phyloP scores from a whole-genome alignment of 2,888 invertebrate genomes.

The Chrysotoxum bicinctum region DNA sequence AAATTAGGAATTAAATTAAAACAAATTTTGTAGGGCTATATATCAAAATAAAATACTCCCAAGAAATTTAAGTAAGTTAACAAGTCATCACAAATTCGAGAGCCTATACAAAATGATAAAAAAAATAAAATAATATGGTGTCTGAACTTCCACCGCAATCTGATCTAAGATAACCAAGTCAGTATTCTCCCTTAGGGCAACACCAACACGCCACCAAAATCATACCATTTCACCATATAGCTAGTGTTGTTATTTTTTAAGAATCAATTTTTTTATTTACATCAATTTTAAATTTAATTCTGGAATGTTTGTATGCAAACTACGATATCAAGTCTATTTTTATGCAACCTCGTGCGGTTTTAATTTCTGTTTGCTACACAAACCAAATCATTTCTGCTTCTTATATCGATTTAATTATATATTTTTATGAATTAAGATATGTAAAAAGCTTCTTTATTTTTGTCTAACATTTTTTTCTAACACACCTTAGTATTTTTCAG shows the following conservation, averaged over 20 bases:
- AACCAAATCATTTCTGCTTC: slow-evolving; percentile 30
- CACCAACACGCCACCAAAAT: background rate
- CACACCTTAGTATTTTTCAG: slow-evolving; percentile 32
- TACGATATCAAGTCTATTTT: slow-evolving; percentile 29
- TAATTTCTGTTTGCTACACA: slow-evolving; percentile 10
- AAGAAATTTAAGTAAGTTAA: no score
- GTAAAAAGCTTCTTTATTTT: slow-evolving; percentile 42
- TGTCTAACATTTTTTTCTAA: slow-evolving; percentile 40
- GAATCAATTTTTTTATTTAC: slow-evolving; percentile 33
- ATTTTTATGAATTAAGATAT: slow-evolving; percentile 37
- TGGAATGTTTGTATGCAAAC: slow-evolving; percentile 32
- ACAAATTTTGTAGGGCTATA: no score
- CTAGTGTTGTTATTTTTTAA: slow-evolving; percentile 22
- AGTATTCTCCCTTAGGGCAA: no score
- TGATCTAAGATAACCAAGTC: no score
- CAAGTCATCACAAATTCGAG: no score
- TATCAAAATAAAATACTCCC: no score
- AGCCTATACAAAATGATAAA: no score
- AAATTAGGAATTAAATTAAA: no score
- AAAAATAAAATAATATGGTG: no score
- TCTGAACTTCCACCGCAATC: no score
- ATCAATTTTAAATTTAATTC: slow-evolving; percentile 34
- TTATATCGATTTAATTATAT: slow-evolving; percentile 25
- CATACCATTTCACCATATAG: background rate
- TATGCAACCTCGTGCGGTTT: slow-evolving; percentile 8